Evolutionary conservation across 2,113 vertebrate species (phyloP).

Genomic region (Ceratotherium simum): DNA sequence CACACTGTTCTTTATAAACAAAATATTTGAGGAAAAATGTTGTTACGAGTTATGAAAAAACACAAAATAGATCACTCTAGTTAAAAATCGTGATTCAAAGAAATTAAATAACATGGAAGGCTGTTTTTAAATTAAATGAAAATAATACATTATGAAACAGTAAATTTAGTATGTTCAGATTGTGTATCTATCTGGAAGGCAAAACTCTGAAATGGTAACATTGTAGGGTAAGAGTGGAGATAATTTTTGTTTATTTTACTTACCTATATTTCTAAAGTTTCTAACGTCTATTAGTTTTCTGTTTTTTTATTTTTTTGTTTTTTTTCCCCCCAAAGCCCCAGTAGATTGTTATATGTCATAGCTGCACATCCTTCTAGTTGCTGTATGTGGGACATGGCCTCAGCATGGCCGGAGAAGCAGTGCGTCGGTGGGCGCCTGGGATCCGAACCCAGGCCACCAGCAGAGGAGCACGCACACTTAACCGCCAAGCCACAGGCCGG

Average conservation of each 20-base stretch:
- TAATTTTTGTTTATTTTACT: background rate
- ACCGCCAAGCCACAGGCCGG: no score
- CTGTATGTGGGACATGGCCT: no score
- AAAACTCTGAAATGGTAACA: background rate
- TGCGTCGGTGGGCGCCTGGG: no score
- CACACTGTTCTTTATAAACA: background rate
- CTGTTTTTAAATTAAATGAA: background rate
- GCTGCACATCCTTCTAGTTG: no score
- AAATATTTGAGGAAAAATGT: background rate
- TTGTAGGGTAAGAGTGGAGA: background rate
- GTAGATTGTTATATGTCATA: no score
- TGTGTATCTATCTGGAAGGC: background rate
- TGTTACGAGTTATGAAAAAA: background rate
- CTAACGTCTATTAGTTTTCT: background rate
- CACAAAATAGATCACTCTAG: background rate
- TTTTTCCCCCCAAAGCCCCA: no score
- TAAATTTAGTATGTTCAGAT: background rate
- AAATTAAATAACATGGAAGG: background rate
- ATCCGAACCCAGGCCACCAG: no score
- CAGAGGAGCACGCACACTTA: no score
- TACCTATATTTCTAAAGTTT: background rate
- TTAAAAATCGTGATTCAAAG: background rate
- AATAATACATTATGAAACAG: background rate
- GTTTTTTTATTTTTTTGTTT: background rate
- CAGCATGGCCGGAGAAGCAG: no score